Base-by-base conservation (phyloP, 2,888 invertebrate species). In the Agonum fuliginosum region DNA sequence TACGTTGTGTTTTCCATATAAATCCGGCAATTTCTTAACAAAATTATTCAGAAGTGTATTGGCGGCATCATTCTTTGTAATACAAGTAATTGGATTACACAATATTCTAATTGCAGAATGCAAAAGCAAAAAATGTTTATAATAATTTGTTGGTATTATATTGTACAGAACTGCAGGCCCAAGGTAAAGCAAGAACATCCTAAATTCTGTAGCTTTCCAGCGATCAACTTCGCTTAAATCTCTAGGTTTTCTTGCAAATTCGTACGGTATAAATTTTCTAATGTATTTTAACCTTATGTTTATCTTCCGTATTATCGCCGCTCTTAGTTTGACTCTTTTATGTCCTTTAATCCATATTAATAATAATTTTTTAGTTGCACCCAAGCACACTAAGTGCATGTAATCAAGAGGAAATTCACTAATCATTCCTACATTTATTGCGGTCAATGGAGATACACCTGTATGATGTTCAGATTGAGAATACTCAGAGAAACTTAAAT, bases 371-470 rank as follows among this genome's bases (percentile, higher is more conserved):
- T 17, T n/a, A 14, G 22, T 19, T 51, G 19, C 51, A n/a, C 51
- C 51, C 17, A 51, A 51, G 19, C 51, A 22, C 10, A 51, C 17
- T 20, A 51, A n/a, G 19, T 51, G 51, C 51, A 51, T 51, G 6
- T 51, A 51, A 51, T 51, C 51, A 17, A 51, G 19, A 19, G 51
- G 51, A 51, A 51, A 51, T 17, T 14, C 10, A 10, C 20, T 51
- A 20, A 51, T 22, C 19, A 51, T 51, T 6, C 17, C 17, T 14
- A 51, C 19, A 17, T 51, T 51, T 14, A 51, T 20, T 5, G 14
- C 10, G 10, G 10, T 10, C 1, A 51, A 17, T 17, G 19, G 10
- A 51, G 51, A 51, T 3, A 1, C 10, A 10, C 14, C 1, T 14
- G 10, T 51, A 20, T 51, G 51, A 51, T 51, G 51, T 14, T 51